phyloP scores from a whole-genome alignment of 2,797 vertebrate species.

The Gadopsis bispinosus region DNA sequence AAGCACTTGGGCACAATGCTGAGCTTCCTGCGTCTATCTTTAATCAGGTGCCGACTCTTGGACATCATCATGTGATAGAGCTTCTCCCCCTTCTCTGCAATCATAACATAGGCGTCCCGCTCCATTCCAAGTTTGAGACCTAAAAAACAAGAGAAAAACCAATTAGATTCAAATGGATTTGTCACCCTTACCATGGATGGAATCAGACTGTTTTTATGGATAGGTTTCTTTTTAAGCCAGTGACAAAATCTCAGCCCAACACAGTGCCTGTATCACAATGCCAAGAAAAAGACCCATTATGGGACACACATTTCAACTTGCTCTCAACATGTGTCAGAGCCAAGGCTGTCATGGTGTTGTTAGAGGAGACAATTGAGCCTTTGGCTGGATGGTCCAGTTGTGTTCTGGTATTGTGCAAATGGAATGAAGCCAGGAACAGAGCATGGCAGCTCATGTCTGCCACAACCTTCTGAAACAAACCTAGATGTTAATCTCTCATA shows the following conservation, averaged over 20 bases:
- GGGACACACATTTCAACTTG: conserved; percentile 24
- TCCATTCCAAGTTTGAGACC: conserved; percentile 99
- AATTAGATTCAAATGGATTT: conserved; percentile 16
- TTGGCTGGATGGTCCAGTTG: conserved; percentile 36
- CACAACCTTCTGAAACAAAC: conserved; percentile 46
- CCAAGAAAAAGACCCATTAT: conserved; percentile 40
- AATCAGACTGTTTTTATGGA: background rate
- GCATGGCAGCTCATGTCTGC: conserved; percentile 42
- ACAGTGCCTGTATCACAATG: background rate
- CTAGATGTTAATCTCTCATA: conserved; percentile 71
- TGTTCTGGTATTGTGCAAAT: conserved; percentile 62
- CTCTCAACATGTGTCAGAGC: conserved; percentile 33
- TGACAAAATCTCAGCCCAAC: conserved; percentile 6
- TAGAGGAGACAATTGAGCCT: conserved; percentile 51
- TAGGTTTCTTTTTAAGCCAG: background rate
- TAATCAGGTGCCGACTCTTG: conserved; percentile 95
- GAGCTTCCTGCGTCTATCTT: conserved; percentile 95
- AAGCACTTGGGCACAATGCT: conserved; percentile 98
- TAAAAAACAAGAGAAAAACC: conserved; percentile 60
- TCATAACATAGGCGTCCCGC: conserved; percentile 97
- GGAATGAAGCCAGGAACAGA: conserved; percentile 44
- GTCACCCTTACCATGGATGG: background rate
- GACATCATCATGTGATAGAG: conserved; percentile 99
- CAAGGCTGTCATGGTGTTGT: conserved; percentile 52
- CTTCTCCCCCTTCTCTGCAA: conserved; percentile 98